Conservation (phyloP, 2,797 vertebrate species). For the Hylomyscus alleni region DNA sequence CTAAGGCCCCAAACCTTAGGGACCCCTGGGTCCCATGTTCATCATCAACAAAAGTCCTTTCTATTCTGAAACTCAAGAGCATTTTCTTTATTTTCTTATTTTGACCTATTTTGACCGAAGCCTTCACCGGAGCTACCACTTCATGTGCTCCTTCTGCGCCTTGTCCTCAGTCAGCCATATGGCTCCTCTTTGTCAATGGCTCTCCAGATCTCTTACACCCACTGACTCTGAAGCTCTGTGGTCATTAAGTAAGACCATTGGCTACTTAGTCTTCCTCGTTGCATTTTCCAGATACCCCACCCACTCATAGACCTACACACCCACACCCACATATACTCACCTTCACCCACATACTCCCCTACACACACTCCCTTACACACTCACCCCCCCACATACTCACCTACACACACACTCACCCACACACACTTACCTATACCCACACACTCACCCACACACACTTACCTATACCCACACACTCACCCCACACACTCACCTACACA, state of each 20-base stretch:
- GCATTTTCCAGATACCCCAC: neutral
- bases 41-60: neutral
- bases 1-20: neutral
- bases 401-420: too few relatives aligned
- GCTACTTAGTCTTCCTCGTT: neutral
- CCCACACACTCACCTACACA: neutral
- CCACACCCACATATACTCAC: too few relatives aligned
- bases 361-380: too few relatives aligned
- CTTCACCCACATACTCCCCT: too few relatives aligned
- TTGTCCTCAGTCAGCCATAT: rapidly evolving
- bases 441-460: too few relatives aligned
- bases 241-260: neutral
- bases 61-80: neutral
- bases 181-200: rapidly evolving
- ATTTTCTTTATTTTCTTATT: neutral
- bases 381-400: too few relatives aligned
- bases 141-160: neutral
- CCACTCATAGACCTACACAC: too few relatives aligned
- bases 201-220: neutral
- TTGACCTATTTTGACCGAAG: neutral
- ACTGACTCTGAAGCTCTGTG: neutral
- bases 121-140: rapidly evolving
- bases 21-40: neutral
- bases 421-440: too few relatives aligned
- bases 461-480: neutral